Evolutionary conservation across 1,140 invertebrate genomes (phyloP).

Genomic region (Orussus abietinus): DNA sequence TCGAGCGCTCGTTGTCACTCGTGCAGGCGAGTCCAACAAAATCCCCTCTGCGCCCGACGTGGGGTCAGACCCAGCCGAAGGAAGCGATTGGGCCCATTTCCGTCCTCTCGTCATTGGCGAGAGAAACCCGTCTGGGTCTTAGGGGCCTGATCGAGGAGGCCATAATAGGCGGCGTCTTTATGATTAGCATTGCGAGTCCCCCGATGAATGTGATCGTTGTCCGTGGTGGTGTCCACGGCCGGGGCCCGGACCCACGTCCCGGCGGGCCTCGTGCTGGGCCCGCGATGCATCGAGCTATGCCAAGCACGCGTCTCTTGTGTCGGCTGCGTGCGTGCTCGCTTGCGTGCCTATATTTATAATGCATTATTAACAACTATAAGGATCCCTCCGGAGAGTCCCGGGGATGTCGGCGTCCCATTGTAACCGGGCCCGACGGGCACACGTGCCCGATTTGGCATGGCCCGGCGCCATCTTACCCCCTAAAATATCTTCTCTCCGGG

Average conservation of each 20-base stretch:
- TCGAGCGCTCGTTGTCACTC: no score
- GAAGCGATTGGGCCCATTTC: no score
- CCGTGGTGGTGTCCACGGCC: conserved; percentile 21
- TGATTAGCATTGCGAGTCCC: conserved; percentile 52
- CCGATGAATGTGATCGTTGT: conserved; percentile 55
- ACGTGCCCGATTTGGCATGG: conserved; percentile 29
- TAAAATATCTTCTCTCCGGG: no score
- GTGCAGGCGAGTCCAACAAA: no score
- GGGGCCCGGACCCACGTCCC: neutral
- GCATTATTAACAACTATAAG: conserved; percentile 50
- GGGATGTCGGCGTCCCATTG: conserved; percentile 4
- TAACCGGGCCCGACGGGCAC: no score
- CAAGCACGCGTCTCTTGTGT: conserved; percentile 50
- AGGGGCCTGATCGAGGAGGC: conserved; percentile 28
- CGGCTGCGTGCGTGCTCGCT: conserved; percentile 21
- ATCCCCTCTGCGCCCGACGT: no score
- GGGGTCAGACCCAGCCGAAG: no score
- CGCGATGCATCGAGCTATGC: conserved; percentile 49
- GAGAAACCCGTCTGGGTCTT: no score
- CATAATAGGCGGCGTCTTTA: conserved; percentile 54
- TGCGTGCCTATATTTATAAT: conserved; percentile 52
- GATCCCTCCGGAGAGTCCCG: conserved; percentile 19
- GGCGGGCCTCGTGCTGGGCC: conserved; percentile 41
- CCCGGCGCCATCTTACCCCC: conserved; percentile 23
- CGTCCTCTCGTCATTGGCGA: no score